Conservation (phyloP, 2,888 invertebrate species). For the Xylophagus ater region DNA sequence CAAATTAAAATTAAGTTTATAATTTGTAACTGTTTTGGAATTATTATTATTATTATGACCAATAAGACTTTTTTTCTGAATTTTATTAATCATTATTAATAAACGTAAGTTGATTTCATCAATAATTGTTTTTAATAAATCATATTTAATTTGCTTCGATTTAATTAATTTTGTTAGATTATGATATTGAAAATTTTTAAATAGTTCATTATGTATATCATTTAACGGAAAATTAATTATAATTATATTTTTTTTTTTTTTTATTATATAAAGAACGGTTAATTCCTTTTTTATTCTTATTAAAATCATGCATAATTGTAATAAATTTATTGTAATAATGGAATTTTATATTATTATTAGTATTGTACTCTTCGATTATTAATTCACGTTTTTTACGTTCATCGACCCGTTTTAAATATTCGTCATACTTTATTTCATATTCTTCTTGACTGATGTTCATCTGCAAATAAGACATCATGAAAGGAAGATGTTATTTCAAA, state of each 20-base stretch:
- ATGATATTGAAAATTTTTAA: no score
- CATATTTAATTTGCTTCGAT: no score
- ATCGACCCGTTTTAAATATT: constrained; percentile 43
- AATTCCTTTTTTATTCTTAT: background rate
- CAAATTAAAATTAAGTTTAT: background rate
- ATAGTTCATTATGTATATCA: constrained; percentile 4
- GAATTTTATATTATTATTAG: constrained; percentile 7
- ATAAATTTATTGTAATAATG: constrained; percentile 22
- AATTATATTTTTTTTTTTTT: background rate
- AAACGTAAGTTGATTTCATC: constrained; percentile 34
- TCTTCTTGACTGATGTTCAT: constrained; percentile 55
- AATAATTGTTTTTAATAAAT: constrained; percentile 26
- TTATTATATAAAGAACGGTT: background rate
- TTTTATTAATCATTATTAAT: constrained; percentile 29
- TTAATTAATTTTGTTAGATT: no score
- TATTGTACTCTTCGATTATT: constrained; percentile 9
- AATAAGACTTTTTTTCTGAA: constrained; percentile 10
- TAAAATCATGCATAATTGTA: constrained; percentile 16
- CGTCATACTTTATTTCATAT: constrained; percentile 49
- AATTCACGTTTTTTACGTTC: constrained; percentile 25
- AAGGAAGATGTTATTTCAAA: no score
- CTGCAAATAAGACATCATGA: constrained; percentile 39
- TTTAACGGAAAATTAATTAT: constrained; percentile 13
- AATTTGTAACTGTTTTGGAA: constrained; percentile 8
- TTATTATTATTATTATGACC: constrained; percentile 7